Evolutionary conservation across 1,140 invertebrate genomes (phyloP).

Genomic region (Littorina saxatilis): DNA sequence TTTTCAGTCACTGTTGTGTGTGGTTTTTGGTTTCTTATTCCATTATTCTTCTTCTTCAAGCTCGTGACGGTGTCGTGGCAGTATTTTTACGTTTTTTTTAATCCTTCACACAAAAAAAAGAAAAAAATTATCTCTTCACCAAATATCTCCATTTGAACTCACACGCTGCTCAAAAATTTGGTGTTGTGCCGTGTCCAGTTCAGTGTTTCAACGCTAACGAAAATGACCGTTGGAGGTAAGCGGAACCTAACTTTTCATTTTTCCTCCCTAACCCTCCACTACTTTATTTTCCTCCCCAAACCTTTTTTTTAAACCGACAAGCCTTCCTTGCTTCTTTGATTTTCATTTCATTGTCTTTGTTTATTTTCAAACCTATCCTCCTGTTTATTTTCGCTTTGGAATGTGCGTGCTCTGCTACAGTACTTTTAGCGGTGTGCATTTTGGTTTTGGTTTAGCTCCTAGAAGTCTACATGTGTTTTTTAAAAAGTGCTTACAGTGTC

Average conservation of each 20-base stretch:
- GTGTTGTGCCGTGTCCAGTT: slow-evolving; percentile 16
- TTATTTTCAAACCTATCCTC: neutral
- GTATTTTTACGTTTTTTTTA: too few species aligned
- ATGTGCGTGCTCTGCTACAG: too few species aligned
- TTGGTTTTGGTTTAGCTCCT: too few species aligned
- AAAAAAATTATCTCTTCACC: neutral
- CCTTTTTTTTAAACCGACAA: neutral
- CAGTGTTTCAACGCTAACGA: neutral
- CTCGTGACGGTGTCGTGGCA: neutral
- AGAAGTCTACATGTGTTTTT: too few species aligned
- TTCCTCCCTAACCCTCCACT: neutral
- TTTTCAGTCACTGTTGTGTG: slow-evolving; percentile 36
- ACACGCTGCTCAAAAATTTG: neutral
- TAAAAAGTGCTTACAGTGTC: too few species aligned
- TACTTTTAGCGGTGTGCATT: too few species aligned
- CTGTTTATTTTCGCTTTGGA: neutral
- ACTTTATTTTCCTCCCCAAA: slow-evolving; percentile 1
- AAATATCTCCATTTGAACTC: neutral
- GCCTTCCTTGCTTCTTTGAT: neutral
- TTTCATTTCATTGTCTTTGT: neutral
- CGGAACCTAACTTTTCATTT: slow-evolving; percentile 9
- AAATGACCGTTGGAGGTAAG: slow-evolving; percentile 32
- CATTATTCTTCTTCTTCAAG: neutral
- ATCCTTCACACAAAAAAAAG: slow-evolving; percentile 20
- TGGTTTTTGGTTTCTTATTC: slow-evolving; percentile 20